Evolutionary conservation across 2,888 invertebrate species (phyloP).

Genomic region (Eupeodes luniger): DNA sequence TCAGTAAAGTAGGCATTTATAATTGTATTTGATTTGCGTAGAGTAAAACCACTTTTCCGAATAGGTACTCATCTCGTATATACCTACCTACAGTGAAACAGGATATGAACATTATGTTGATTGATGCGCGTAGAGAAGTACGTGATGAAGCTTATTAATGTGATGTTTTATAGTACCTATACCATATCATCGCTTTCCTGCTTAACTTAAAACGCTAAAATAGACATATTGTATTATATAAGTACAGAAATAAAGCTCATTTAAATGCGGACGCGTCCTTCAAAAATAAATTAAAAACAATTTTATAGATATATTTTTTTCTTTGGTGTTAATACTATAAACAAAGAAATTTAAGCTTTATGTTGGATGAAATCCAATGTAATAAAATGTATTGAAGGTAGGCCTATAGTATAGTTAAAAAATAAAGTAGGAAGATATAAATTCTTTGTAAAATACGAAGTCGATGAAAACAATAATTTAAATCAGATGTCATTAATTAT

Average conservation of each 20-base stretch:
- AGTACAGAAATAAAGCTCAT: background rate
- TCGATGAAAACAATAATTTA: no score
- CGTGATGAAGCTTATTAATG: slow-evolving; percentile 5
- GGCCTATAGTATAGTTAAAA: no score
- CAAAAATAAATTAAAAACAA: slow-evolving; percentile 7
- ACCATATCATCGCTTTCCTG: background rate
- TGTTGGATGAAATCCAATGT: no score
- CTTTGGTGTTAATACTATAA: no score
- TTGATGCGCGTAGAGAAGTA: slow-evolving; percentile 31
- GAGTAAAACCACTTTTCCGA: background rate
- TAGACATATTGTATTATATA: background rate
- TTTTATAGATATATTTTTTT: background rate
- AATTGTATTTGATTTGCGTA: slow-evolving; percentile 38
- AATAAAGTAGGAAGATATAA: no score
- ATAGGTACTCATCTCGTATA: background rate
- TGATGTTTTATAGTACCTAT: background rate
- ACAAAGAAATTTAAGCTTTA: no score
- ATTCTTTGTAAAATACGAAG: no score
- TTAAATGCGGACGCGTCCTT: slow-evolving; percentile 4
- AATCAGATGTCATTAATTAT: no score
- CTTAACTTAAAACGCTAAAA: background rate
- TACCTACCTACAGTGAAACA: background rate
- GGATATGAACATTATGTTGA: slow-evolving; percentile 27
- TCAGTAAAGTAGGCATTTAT: slow-evolving; percentile 38
- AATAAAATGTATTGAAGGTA: no score